Base-by-base conservation (phyloP, 1,140 invertebrate species). In the Leptopilina boulardi region DNA sequence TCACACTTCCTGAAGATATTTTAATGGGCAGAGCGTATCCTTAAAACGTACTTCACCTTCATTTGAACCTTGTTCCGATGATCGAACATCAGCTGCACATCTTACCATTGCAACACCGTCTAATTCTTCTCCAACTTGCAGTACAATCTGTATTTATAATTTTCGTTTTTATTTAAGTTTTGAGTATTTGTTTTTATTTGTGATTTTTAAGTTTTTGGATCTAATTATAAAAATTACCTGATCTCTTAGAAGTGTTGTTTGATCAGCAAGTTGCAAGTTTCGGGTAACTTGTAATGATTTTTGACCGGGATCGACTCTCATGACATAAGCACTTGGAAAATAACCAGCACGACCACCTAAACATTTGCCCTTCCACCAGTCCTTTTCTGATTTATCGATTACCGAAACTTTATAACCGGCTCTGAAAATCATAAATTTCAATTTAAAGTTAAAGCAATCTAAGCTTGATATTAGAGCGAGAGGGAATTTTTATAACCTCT, bases 291-390 rank as follows among this genome's bases (percentile, higher is more conserved):
- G 97, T 18, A 98, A 91, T 0, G 97, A 96, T 84, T 95, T 94
- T 88, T 99, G 97, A 8, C 97, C 97, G 34, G 96, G 94, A 87
- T 97, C 96, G 19, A 98, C 91, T 84, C 96, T 95, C 54, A 96
- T 97, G 71, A 98, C 97, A 86, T 98, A 99, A 82, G 97, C 98
- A 59, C 97, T 98, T 1, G 97, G 98, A 87, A 99, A 98, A 90
- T 96, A 98, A 21, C 97, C 98, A n/a, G 96, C 93, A 83, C 95
- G 94, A 15, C 97, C 97, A 18, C 89, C 89, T 73, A 98, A 92
- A 85, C 97, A 98, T 90, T 98, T 98, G 34, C 97, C 98, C 91
- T 98, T 96, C 98, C 98, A 99, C 98, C 98, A 99, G 86, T 99
- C 97, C 15, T 95, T 96, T 89, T 98, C 97, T 0, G 96, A 96